phyloP scores from a whole-genome alignment of 2,888 invertebrate genomes.

The Morinoia aosen region DNA sequence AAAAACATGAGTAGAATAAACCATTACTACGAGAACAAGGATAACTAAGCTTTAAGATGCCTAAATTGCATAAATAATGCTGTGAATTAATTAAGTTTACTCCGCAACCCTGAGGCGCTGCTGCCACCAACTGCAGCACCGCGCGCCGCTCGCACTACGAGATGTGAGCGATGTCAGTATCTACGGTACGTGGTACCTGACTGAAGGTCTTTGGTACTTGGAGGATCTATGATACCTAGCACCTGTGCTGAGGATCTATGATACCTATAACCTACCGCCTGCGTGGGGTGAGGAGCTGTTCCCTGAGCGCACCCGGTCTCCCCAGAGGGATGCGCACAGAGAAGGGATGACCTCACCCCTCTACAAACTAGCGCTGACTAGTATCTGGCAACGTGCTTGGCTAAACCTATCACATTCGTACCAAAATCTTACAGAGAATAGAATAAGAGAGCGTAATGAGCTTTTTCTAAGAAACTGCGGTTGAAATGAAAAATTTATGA shows the following conservation, averaged over 20 bases:
- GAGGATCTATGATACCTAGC: conserved; percentile 12
- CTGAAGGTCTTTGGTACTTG: not conserved
- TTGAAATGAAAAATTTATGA: not conserved
- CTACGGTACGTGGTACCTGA: too few relatives aligned
- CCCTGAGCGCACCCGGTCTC: conserved; percentile 42
- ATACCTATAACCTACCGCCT: not conserved
- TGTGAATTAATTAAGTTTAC: too few relatives aligned
- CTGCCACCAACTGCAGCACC: not conserved
- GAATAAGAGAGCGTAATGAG: not conserved
- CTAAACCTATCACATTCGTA: not conserved
- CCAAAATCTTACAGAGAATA: conserved; percentile 21
- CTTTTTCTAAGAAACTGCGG: not conserved
- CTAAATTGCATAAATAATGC: too few relatives aligned
- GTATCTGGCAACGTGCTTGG: not conserved
- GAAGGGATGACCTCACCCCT: conserved; percentile 1
- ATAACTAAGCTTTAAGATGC: too few relatives aligned
- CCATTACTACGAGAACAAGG: too few relatives aligned
- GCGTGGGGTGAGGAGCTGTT: conserved; percentile 1
- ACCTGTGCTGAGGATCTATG: conserved; percentile 9
- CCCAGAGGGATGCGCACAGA: conserved; percentile 39
- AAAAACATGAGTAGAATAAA: too few relatives aligned
- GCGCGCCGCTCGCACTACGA: not conserved
- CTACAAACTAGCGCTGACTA: conserved; percentile 16
- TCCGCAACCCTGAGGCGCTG: not conserved
- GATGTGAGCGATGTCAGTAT: not conserved